Base-by-base conservation (phyloP, 1,140 invertebrate species). In the Phymorhynchus buccinoides region DNA sequence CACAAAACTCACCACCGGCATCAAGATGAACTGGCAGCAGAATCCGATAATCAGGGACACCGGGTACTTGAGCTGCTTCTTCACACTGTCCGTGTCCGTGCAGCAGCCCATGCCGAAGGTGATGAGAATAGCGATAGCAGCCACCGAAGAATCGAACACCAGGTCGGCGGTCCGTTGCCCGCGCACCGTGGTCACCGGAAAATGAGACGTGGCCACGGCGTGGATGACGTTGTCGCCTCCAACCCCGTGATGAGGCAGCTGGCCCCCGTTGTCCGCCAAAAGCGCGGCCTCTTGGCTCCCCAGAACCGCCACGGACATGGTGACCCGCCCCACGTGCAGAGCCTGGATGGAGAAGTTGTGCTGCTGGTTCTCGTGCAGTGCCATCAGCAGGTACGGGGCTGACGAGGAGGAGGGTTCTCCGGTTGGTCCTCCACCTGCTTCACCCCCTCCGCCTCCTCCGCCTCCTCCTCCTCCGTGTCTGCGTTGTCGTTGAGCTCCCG, bases 71-170 rank as follows among this genome's bases (percentile, higher is more conserved):
- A 92, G 81, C 48, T 92, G 91, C 62, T 85, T 84, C 86, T 92
- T 91, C 35, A 92, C 66, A 79, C 88, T 90, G 78, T 91, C 90
- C 1, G 88, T 89, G 85, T 93, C 90, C 0, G 91, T 92, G 52
- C 91, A 88, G 87, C 91, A 92, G 78, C 92, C 92, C 32, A 92
- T 90, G 56, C 90, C 91, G 90, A 92, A 93, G 84, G 90, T 92
- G 77, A 91, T 92, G n/a, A 93, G 85, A 77, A 92, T 91, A 44
- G 91, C 91, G 35, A 93, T 88, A 18, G 90, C 90, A n/a, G 91
- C 90, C 12, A 90, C 89, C 18, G 88, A 88, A 80, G 87, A 89
- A 85, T 93, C 89, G 88, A 93, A 93, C 32, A 90, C 90, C 85
- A 92, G 85, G 85, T 93, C 92, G 0, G 92, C 91, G 3, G 87